Conservation (phyloP, 2,797 vertebrate species). For the Pseudomugil tenellus region DNA sequence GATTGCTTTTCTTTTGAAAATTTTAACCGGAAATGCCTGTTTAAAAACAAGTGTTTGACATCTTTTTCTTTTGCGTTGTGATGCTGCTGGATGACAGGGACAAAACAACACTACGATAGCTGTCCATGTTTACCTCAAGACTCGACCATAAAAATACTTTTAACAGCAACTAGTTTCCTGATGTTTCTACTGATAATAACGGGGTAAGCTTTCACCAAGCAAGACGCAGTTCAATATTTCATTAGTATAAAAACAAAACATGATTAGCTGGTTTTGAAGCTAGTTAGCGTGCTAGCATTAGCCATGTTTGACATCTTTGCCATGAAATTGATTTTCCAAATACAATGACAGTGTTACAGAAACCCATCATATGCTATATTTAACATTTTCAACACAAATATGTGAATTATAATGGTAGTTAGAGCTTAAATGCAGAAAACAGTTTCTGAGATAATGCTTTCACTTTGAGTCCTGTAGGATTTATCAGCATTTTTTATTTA, state of each 20-base stretch:
- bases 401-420: background rate
- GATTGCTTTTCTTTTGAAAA: slow-evolving; percentile 40
- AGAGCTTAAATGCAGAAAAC: slow-evolving; percentile 1
- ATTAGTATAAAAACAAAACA: slow-evolving; percentile 16
- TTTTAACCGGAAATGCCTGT: background rate
- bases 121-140: background rate
- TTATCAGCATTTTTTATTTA: background rate
- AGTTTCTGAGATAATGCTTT: slow-evolving; percentile 28
- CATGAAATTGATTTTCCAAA: background rate
- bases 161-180: background rate
- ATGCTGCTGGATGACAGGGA: slow-evolving; percentile 44
- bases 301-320: slow-evolving; percentile 44
- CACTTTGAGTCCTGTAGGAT: background rate
- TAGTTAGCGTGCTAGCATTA: slow-evolving; percentile 54
- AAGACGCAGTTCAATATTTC: too few relatives aligned
- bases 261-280: slow-evolving; percentile 6
- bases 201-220: slow-evolving; percentile 44
- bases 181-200: slow-evolving; percentile 28
- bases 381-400: background rate
- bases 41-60: slow-evolving; percentile 7
- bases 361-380: background rate
- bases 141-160: background rate
- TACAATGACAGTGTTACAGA: accelerated
- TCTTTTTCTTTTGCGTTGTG: background rate
- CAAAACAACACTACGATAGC: slow-evolving; percentile 37